Percentiles rank a stretch among this genome's conserved stretches.
These are phyloP conservation scores for Drosophila robusta DNA, from an alignment of 2,888 invertebrate species.

Conservation along the genomic window DNA sequence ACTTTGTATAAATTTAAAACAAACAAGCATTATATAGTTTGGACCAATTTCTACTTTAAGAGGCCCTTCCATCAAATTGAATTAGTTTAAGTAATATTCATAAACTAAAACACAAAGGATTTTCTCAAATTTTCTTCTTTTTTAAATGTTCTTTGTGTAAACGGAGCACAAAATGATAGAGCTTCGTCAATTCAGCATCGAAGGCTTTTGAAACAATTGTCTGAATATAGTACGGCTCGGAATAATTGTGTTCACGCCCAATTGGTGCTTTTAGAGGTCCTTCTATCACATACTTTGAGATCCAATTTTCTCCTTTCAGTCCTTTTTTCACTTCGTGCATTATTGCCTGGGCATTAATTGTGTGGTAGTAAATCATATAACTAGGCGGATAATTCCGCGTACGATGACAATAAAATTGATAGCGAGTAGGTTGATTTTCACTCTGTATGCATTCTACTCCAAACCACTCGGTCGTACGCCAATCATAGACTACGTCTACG, in stretches of 20 bases:
- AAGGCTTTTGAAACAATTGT: neutral
- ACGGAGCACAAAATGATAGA: neutral
- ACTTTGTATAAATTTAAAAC: too few relatives aligned
- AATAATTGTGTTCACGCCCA: neutral
- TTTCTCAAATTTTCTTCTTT: neutral
- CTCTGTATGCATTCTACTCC: neutral
- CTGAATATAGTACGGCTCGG: neutral
- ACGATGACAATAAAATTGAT: neutral
- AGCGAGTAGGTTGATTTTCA: neutral
- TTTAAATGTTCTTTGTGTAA: neutral
- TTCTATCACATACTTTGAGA: conserved; percentile 6
- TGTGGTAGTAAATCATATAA: neutral
- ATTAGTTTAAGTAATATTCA: too few relatives aligned
- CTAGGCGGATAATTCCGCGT: neutral
- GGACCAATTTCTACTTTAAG: too few relatives aligned
- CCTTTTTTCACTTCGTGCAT: conserved; percentile 5
- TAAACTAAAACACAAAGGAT: too few relatives aligned
- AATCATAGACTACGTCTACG: too few relatives aligned
- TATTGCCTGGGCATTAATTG: neutral
- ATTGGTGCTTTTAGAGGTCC: neutral
- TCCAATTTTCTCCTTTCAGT: conserved; percentile 7
- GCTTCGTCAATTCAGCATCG: neutral
- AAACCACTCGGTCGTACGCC: neutral
- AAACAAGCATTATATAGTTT: too few relatives aligned
- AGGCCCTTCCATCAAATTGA: too few relatives aligned